Evolutionary conservation across 2,113 vertebrate species (phyloP).

Genomic region (Pachycephala philippinensis): DNA sequence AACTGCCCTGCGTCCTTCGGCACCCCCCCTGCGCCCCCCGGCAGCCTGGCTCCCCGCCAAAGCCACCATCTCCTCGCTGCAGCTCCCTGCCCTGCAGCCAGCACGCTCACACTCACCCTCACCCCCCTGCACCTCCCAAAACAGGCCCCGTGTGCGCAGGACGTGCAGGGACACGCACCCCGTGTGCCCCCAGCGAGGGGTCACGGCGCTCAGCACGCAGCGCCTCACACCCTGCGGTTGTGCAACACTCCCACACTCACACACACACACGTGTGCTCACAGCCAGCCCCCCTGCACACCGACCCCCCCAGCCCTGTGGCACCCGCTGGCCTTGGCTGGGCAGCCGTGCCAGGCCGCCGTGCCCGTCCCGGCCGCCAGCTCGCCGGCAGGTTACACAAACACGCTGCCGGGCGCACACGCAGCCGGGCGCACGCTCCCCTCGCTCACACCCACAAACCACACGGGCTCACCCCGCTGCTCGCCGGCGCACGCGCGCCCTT

Average conservation of each 20-base stretch:
- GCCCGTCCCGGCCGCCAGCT: neutral
- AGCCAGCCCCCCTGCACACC: neutral
- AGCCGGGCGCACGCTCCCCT: neutral
- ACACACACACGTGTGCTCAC: neutral
- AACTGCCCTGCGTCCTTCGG: constrained; percentile 2
- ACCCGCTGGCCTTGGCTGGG: neutral
- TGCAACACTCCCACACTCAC: neutral
- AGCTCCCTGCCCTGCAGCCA: constrained; percentile 75
- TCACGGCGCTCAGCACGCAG: rapidly evolving
- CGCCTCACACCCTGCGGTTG: rapidly evolving
- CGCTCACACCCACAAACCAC: constrained; percentile 36
- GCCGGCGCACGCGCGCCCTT: neutral
- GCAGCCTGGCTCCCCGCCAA: constrained; percentile 74
- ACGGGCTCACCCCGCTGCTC: neutral
- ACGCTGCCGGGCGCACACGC: neutral
- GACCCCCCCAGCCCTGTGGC: rapidly evolving
- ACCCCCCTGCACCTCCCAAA: neutral
- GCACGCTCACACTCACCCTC: neutral
- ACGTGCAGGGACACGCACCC: neutral
- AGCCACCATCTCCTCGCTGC: constrained; percentile 80
- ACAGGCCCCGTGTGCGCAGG: neutral
- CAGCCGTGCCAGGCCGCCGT: neutral
- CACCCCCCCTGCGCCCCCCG: constrained; percentile 53
- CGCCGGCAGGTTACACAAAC: neutral
- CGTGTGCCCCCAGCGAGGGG: neutral